A percentile compares a stretch with the other conserved stretches of the same genome.
phyloP scores from a whole-genome alignment of 2,797 vertebrate genomes.

The Catharus ustulatus region DNA sequence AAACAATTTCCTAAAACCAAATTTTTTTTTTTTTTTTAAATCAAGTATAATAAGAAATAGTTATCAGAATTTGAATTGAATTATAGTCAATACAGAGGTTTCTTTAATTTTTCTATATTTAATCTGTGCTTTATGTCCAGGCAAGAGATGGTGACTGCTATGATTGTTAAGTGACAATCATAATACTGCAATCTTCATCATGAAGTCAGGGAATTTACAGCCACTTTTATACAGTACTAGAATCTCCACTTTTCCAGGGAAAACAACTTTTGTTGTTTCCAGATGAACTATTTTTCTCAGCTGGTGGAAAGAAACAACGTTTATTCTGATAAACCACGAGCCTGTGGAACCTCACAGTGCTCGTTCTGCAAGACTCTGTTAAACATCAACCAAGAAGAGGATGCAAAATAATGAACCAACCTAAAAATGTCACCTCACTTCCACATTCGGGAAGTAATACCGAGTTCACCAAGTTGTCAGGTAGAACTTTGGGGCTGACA shows the following conservation, averaged over 20 bases:
- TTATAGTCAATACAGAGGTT: background rate
- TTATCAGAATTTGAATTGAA: background rate
- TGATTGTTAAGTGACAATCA: background rate
- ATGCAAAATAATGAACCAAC: background rate
- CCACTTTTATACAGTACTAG: background rate
- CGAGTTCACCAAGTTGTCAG: background rate
- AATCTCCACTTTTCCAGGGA: background rate
- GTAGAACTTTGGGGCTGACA: background rate
- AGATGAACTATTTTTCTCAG: background rate
- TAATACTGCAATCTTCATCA: background rate
- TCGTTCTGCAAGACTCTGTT: accelerated
- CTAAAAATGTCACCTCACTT: background rate
- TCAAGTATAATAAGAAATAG: background rate
- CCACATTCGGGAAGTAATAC: background rate
- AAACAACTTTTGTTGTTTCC: background rate
- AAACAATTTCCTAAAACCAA: background rate
- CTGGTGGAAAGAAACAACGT: background rate
- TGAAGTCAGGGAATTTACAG: background rate
- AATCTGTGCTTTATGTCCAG: background rate
- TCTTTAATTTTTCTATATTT: background rate
- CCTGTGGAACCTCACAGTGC: background rate
- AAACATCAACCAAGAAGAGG: background rate
- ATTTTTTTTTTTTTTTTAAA: background rate
- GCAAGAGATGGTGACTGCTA: background rate
- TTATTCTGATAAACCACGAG: background rate